Base-by-base conservation (phyloP, 1,140 invertebrate species). In the Ceratosolen solmsi region DNA sequence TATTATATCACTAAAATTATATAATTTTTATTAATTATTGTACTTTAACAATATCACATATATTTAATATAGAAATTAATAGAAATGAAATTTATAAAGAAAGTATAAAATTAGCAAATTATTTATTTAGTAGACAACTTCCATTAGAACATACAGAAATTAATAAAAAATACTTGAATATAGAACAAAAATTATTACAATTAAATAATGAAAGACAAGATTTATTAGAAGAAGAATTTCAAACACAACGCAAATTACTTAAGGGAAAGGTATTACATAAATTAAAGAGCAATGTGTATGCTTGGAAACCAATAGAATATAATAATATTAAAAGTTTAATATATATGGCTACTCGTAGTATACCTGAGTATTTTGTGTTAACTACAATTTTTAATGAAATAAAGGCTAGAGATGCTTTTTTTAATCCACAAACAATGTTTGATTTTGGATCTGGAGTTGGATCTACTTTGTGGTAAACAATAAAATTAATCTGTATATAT, bases 361-460 rank as follows among this genome's bases (percentile, higher is more conserved):
- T 95, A 22, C 91, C 93, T 9, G 96, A 98, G 82, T 98, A 96
- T 93, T 94, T 95, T 7, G 93, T 95, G 11, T 87, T 97, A 36
- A 86, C 89, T 76, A 93, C 91, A 86, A 94, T 98, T 76, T 94
- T 98, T 73, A 90, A 93, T 17, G 96, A 98, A 92, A 95, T 98
- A 65, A 90, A 91, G 82, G 85, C 87, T 71, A 90, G 93, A 38
- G 92, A 95, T 88, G 91, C 92, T 65, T 83, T 94, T n/a, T 98
- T 96, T 89, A 90, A 92, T 65, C 97, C 97, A 0, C 90, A 92
- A 81, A 95, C 94, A 78, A 92, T 97, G 77, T 96, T 97, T 88
- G 97, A 98, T 91, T 98, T 97, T 92, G 97, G 97, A 9, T 98
- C 97, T 68, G 97, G 97, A 22, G 89, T 97, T 65, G 97, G 97